Evolutionary conservation across 2,797 vertebrate species (phyloP), one percentile per base, ranked within the genome.

Genomic region (Sandelia bainsii): DNA sequence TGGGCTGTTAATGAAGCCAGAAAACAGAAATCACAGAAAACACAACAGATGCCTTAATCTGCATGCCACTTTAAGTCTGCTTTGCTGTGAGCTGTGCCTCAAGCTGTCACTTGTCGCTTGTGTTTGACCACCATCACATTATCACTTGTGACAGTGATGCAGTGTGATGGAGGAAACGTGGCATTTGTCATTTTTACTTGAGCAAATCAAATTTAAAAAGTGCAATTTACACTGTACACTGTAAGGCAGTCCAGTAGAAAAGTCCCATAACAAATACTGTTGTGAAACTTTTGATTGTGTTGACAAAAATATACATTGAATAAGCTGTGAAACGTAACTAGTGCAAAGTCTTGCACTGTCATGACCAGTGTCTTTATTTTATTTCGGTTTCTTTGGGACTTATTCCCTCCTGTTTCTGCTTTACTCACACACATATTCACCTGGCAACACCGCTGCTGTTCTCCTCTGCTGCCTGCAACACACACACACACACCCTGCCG

Each of bases 61-160:
- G 68, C 29, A 59, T 27, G 40, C 32, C 68, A 77, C 66, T 83
- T 83, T 20, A 72, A 77, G 80, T 63, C 67, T 80, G 82, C 57
- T 74, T 61, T n/a, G 64, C 44, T 84, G 63, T 69, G 40, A 68
- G 71, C 57, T 80, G 79, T 39, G 71, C 76, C 67, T 80, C 88
- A 88, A 89, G 85, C 84, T 89, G 90, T 80, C 59, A 9, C 40
- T 70, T 25, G 25, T 25, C 25, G 71, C 71, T 75, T 63, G 73
- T 80, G 79, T 77, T 69, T 62, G 52, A 50, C 56, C 59, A 62
- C 50, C 48, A 71, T 57, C 42, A 53, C 5, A 57, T 56, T 67
- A 42, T 65, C 22, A 27, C 27, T 12, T 53, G n/a, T 71, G 62
- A 59, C 17, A 72, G 8, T 51, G 6, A 67, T 42, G 25, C 16